Percentiles rank a stretch among this genome's conserved stretches.
Conservation (phyloP, 2,113 vertebrate species). For the Silurus meridionalis region DNA sequence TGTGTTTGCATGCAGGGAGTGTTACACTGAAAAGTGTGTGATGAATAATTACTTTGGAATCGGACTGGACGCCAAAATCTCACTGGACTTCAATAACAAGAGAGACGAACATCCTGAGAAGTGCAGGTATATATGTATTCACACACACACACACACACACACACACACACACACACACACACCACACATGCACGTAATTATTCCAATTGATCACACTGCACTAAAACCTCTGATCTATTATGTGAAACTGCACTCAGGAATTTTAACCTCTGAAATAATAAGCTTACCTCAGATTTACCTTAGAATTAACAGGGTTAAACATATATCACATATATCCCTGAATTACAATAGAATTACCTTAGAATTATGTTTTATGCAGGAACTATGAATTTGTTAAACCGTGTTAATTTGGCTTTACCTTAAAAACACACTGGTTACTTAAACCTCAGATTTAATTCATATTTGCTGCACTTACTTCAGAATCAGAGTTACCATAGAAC, state of each 20-base stretch:
- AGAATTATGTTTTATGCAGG: no score
- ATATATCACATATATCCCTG: not conserved
- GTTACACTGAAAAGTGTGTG: constrained; percentile 96
- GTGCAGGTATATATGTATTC: constrained; percentile 78
- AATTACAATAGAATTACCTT: no score
- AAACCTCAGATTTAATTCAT: no score
- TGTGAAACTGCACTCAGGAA: not conserved
- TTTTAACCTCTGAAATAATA: no score
- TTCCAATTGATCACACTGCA: constrained; percentile 34
- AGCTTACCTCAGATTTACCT: not conserved
- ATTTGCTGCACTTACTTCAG: no score
- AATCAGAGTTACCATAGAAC: not conserved
- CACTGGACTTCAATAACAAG: constrained; percentile 98
- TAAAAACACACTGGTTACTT: no score
- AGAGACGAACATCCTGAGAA: constrained; percentile 96
- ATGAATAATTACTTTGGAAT: constrained; percentile 99
- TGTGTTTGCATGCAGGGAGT: constrained; percentile 78
- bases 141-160: not conserved
- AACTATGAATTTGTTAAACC: no score
- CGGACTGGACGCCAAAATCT: constrained; percentile 97
- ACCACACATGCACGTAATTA: no score
- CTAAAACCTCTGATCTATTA: not conserved
- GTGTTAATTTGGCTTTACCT: no score
- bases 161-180: not conserved
- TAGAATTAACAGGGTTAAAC: no score